Conservation (phyloP, 2,797 vertebrate genomes). For the Chelonia mydas region DNA sequence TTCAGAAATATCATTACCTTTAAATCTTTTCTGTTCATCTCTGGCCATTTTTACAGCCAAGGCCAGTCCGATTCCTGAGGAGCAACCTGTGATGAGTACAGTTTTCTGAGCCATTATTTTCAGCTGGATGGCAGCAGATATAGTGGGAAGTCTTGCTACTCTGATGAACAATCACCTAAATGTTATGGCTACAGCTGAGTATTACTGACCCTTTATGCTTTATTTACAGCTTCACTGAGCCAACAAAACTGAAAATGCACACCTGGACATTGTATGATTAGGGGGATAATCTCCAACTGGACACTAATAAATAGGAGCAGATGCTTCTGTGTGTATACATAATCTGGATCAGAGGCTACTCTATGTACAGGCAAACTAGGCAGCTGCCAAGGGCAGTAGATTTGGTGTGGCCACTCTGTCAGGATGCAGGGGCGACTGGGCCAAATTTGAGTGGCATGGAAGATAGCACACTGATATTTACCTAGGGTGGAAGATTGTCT, state of each 20-base stretch:
- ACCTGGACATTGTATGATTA: slow-evolving; percentile 76
- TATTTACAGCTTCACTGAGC: slow-evolving; percentile 80
- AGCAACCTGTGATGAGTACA: slow-evolving; percentile 91
- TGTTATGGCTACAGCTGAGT: not conserved
- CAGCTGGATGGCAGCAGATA: not conserved
- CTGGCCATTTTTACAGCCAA: slow-evolving; percentile 86
- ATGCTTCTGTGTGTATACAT: slow-evolving; percentile 49
- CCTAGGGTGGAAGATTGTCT: not conserved
- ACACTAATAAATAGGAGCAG: slow-evolving; percentile 58
- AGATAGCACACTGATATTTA: not conserved
- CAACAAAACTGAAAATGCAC: slow-evolving; percentile 80
- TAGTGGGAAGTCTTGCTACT: not conserved
- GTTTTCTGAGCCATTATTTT: slow-evolving; percentile 85
- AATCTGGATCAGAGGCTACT: slow-evolving; percentile 41
- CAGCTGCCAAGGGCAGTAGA: not conserved
- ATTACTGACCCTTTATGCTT: slow-evolving; percentile 65
- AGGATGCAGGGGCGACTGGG: not conserved
- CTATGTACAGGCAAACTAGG: not conserved
- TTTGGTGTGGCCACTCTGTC: not conserved
- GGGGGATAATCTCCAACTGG: slow-evolving; percentile 71
- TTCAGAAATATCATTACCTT: slow-evolving; percentile 81
- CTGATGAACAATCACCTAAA: not conserved
- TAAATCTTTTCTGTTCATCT: slow-evolving; percentile 91
- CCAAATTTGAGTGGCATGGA: not conserved
- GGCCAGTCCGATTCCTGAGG: slow-evolving; percentile 89